Evolutionary conservation across 2,113 vertebrate genomes (phyloP), one percentile per base, ranked within the genome.

Genomic region (Gymnocephalus cernua): DNA sequence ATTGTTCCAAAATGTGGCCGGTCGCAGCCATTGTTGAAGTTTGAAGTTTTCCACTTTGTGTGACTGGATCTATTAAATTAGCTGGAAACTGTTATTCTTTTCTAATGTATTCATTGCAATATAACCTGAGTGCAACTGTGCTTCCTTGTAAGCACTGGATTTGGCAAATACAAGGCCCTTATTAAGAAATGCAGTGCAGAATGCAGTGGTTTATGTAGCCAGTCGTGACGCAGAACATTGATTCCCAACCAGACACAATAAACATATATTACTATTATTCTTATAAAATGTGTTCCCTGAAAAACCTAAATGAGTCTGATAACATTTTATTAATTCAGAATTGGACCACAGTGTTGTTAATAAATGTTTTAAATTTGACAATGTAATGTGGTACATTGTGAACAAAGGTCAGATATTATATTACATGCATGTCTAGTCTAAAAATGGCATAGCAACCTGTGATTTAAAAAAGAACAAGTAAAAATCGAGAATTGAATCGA

Each of bases 11-110:
- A 16, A 53, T 25, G 12, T 50, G n/a, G 48, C 15, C 4, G 3
- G 14, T 15, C 9, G 11, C 38, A 19, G 41, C 9, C 8, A 41
- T 11, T 41, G 9, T 11, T 58, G 44, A 53, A 62, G 23, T 16
- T n/a, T n/a, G n/a, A n/a, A n/a, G n/a, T n/a, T 80, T 58, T 61
- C 53, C 67, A 29, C 23, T 21, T 8, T 67, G 25, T 13, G 51
- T 5, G n/a, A 73, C 27, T n/a, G 6, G 8, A 48, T 29, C 45
- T 38, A 15, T 53, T 72, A 16, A 56, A 56, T 65, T 56, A 14
- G 29, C 27, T 44, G 47, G 29, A 44, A 69, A 41, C 3, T 35
- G 1, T 16, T 66, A 13, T 23, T 8, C 11, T 59, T 41, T 56
- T 44, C 25, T 41, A 45, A 71, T 64, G 23, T 12, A 57, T 23